Conservation (phyloP, 23 tunicate species). For the Ascidia mentula region DNA sequence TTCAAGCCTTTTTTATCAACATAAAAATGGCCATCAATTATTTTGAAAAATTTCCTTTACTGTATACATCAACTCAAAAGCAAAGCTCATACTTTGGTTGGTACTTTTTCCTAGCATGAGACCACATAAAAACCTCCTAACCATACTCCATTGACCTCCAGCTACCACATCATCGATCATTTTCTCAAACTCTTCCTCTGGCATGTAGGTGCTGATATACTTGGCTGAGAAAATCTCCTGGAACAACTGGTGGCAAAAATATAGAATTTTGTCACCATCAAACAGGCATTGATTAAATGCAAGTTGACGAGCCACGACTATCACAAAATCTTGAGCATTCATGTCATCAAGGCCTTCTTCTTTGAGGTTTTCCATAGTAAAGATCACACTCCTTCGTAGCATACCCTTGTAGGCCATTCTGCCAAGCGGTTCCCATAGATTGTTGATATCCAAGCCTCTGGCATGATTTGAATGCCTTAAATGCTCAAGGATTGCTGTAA, state of each 20-base stretch:
- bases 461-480: background rate
- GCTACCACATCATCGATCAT: background rate
- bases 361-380: background rate
- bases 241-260: constrained; percentile 20
- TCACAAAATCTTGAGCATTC: constrained; percentile 27
- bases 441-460: background rate
- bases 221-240: constrained; percentile 25
- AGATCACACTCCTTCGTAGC: background rate
- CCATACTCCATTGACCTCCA: constrained; percentile 24
- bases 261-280: background rate
- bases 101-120: background rate
- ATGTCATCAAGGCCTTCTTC: constrained; percentile 14
- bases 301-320: background rate
- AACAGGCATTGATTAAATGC: background rate
- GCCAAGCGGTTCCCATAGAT: background rate
- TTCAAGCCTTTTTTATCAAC: too few relatives aligned
- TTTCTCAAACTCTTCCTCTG: background rate
- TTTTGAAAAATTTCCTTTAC: too few relatives aligned
- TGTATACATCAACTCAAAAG: too few relatives aligned
- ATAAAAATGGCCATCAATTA: too few relatives aligned
- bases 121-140: constrained; percentile 21
- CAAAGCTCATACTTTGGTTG: background rate
- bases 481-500: constrained; percentile 15
- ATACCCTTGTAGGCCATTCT: constrained; percentile 17
- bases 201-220: background rate